Percentiles rank a stretch among this genome's conserved stretches.
Evolutionary conservation across 2,797 vertebrate species (phyloP).

Genomic region (Falco naumanni): DNA sequence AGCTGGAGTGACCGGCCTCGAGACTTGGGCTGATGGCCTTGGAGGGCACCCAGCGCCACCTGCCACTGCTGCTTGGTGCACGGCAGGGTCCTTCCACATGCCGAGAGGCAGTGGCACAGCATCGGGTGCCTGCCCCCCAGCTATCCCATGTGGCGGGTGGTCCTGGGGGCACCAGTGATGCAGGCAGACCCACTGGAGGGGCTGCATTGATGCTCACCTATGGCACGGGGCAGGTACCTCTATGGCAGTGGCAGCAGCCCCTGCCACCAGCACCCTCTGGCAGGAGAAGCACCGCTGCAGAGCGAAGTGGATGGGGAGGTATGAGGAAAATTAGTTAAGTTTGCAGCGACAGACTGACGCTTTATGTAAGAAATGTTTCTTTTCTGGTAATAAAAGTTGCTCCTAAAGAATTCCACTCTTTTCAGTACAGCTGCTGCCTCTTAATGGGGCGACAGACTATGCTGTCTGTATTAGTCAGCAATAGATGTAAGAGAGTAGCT

Average conservation of each 20-base stretch:
- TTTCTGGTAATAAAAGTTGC: background rate
- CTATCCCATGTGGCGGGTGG: accelerated
- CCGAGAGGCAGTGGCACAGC: background rate
- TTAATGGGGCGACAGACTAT: constrained; percentile 10
- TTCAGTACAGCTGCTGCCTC: background rate
- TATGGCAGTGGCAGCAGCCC: background rate
- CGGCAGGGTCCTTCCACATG: background rate
- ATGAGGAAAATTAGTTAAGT: background rate
- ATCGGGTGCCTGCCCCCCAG: accelerated
- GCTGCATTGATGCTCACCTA: background rate
- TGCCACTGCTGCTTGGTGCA: background rate
- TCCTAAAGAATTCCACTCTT: background rate
- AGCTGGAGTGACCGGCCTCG: accelerated
- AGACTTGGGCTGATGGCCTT: background rate
- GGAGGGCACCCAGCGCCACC: background rate
- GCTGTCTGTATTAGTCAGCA: constrained; percentile 50
- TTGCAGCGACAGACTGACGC: background rate
- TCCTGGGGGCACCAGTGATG: accelerated
- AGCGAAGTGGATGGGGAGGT: background rate
- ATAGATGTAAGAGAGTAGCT: background rate
- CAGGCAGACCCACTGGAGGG: background rate
- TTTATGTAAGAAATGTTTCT: background rate
- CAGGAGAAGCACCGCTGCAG: background rate
- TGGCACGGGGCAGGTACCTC: background rate
- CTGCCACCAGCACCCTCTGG: background rate